A percentile compares a stretch with the other conserved stretches of the same genome.
These are phyloP conservation scores for Fragum whitleyi DNA, from an alignment of 2,888 invertebrate species.

Conservation along the genomic window DNA sequence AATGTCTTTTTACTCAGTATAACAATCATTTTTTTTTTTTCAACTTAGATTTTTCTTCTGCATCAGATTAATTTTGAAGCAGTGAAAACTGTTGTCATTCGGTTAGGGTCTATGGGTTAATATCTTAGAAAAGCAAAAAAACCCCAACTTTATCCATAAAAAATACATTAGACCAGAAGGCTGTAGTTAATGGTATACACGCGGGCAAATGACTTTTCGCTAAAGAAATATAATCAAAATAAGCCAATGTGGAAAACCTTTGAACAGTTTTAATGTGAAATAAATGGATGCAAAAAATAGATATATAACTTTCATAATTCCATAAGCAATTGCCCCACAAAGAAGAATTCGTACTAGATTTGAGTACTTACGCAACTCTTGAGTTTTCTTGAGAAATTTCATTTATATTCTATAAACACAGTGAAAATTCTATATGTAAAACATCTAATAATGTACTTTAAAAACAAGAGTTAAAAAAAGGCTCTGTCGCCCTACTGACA, in stretches of 20 bases:
- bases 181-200: slow-evolving; percentile 10
- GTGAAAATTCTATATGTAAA: no score
- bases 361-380: background rate
- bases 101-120: no score
- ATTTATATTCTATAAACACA: no score
- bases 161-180: slow-evolving; percentile 21
- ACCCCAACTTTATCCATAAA: slow-evolving; percentile 7
- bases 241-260: slow-evolving; percentile 22
- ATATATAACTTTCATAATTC: slow-evolving; percentile 18
- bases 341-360: background rate
- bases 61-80: no score
- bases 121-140: no score
- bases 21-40: no score
- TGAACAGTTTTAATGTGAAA: slow-evolving; percentile 61
- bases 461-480: no score
- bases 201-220: slow-evolving; percentile 14
- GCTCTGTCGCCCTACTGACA: no score
- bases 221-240: slow-evolving; percentile 7
- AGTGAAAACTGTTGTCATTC: no score
- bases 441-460: no score
- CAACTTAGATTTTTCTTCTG: no score
- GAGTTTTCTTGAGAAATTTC: background rate
- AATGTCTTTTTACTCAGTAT: no score
- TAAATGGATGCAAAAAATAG: slow-evolving; percentile 49
- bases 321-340: slow-evolving; percentile 10